Conservation (phyloP, 2,113 vertebrate genomes). For the Anser brachyrhynchus region DNA sequence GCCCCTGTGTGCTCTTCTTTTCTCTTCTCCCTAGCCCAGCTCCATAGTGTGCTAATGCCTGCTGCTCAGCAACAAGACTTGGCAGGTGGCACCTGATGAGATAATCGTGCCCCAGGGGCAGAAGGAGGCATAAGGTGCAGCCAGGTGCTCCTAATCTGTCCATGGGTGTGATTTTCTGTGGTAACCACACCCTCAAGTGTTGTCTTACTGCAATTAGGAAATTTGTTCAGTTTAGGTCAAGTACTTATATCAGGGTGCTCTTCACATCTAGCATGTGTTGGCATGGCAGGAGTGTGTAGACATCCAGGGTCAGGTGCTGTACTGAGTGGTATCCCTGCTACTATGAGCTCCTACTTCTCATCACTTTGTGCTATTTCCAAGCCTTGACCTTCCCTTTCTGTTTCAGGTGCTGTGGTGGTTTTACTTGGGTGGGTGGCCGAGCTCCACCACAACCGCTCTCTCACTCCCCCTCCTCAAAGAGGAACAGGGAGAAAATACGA, state of each 20-base stretch:
- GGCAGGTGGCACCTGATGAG: constrained; percentile 57
- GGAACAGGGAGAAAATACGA: too few relatives aligned
- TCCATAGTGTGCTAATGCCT: neutral
- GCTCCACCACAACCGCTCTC: too few relatives aligned
- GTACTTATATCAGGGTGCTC: neutral
- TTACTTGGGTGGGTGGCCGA: too few relatives aligned
- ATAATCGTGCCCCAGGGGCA: constrained; percentile 46
- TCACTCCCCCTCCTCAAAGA: too few relatives aligned
- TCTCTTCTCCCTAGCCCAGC: neutral
- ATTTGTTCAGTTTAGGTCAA: constrained; percentile 56
- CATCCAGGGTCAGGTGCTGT: fast-evolving
- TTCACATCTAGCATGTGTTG: neutral
- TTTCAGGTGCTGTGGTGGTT: neutral
- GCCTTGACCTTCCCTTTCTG: neutral
- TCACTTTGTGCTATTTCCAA: neutral
- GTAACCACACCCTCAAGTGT: constrained; percentile 57
- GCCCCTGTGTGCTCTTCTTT: neutral
- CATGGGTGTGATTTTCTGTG: constrained; percentile 45
- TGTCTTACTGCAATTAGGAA: constrained; percentile 44
- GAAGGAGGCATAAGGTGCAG: constrained; percentile 25
- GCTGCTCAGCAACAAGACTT: constrained; percentile 55
- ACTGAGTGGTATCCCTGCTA: neutral
- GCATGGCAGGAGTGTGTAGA: neutral
- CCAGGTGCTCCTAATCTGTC: constrained; percentile 52
- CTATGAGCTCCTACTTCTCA: neutral